phyloP scores from a whole-genome alignment of 2,797 vertebrate species.

The Urocyon cinereoargenteus region DNA sequence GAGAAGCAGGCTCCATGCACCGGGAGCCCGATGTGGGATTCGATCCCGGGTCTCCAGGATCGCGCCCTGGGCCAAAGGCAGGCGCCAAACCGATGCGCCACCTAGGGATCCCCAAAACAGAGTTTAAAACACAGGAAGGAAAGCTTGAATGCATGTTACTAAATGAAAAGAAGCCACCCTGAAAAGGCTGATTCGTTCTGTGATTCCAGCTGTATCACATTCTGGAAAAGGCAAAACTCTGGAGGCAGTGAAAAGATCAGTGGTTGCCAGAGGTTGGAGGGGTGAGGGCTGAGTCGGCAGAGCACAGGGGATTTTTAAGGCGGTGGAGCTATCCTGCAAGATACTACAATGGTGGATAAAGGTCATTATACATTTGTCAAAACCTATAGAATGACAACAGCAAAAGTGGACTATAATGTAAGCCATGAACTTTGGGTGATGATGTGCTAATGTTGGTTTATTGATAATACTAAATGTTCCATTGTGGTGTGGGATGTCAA shows the following conservation, averaged over 20 bases:
- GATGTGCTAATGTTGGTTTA: neutral
- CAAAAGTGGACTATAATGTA: neutral
- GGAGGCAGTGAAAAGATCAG: neutral
- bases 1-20: too few relatives aligned
- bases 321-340: neutral
- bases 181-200: neutral
- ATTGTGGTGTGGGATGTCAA: neutral
- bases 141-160: neutral
- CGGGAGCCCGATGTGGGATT: too few relatives aligned
- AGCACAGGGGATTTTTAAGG: neutral
- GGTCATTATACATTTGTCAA: neutral
- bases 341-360: neutral
- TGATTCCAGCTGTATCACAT: neutral
- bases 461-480: neutral
- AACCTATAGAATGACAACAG: neutral
- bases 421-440: neutral
- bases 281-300: neutral
- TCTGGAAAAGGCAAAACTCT: neutral
- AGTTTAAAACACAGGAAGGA: neutral
- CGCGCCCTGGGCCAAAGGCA: too few relatives aligned
- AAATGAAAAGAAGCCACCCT: neutral
- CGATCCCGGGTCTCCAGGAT: too few relatives aligned
- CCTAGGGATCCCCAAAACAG: too few relatives aligned
- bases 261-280: neutral
- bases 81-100: too few relatives aligned